phyloP scores from a whole-genome alignment of 2,797 vertebrate genomes.

The Falco columbarius region DNA sequence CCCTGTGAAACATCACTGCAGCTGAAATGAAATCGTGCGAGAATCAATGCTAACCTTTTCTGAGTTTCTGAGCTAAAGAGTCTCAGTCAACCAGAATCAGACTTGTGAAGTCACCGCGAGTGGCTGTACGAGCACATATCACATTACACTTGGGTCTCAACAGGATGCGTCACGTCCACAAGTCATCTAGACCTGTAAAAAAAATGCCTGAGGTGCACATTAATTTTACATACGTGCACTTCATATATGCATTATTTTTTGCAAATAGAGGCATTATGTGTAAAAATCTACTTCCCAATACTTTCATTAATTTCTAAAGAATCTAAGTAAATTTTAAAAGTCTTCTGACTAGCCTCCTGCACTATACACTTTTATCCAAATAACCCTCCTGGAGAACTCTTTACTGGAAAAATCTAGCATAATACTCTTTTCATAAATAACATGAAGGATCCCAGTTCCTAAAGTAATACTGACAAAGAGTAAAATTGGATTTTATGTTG shows the following conservation, averaged over 20 bases:
- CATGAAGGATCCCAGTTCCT: not conserved
- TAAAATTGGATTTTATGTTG: not conserved
- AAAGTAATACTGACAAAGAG: not conserved
- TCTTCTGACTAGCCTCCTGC: not conserved
- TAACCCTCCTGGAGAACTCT: not conserved
- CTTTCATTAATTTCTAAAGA: not conserved
- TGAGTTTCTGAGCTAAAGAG: not conserved
- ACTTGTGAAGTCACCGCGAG: not conserved
- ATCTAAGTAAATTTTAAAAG: not conserved
- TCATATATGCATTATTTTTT: not conserved
- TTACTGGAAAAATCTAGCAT: not conserved
- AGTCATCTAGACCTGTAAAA: not conserved
- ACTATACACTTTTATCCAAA: not conserved
- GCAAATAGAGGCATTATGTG: not conserved
- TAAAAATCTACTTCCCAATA: not conserved
- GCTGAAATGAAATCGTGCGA: not conserved
- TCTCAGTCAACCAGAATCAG: not conserved
- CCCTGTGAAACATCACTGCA: not conserved
- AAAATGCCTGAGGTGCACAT: not conserved
- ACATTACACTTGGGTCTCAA: not conserved
- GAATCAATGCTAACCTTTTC: not conserved
- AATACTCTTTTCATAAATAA: not conserved
- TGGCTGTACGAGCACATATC: fast-evolving
- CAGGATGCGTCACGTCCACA: not conserved
- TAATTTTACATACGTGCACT: not conserved